Evolutionary conservation across 2,888 invertebrate species (phyloP).

Genomic region (Selenia dentaria): DNA sequence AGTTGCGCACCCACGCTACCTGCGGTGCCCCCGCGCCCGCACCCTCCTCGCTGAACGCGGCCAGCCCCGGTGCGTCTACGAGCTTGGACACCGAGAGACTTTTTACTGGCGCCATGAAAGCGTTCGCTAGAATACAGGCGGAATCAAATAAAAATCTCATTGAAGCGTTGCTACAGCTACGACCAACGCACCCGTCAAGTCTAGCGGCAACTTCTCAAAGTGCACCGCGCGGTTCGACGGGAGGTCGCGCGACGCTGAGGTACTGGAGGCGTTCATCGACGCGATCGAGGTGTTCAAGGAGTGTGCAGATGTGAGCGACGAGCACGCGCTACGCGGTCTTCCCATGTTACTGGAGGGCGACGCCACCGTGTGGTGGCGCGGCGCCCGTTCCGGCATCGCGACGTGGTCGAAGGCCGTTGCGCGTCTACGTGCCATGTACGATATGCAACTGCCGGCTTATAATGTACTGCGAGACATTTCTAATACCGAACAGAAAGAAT

Average conservation of each 20-base stretch:
- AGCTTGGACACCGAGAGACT: too few relatives aligned
- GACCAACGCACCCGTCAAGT: not conserved
- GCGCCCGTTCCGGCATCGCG: not conserved
- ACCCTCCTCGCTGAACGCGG: too few relatives aligned
- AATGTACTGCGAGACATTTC: conserved; percentile 1
- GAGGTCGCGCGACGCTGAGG: not conserved
- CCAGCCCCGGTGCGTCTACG: too few relatives aligned
- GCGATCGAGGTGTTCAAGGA: not conserved
- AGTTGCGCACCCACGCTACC: too few relatives aligned
- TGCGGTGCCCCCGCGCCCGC: too few relatives aligned
- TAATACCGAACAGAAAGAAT: not conserved
- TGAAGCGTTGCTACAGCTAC: not conserved
- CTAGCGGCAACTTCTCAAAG: not conserved
- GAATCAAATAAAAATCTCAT: not conserved
- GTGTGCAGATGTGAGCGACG: not conserved
- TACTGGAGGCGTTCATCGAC: not conserved
- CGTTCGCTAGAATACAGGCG: not conserved
- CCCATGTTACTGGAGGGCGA: not conserved
- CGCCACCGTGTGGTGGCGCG: not conserved
- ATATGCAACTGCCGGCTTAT: not conserved
- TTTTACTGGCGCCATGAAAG: too few relatives aligned
- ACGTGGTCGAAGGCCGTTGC: too few relatives aligned
- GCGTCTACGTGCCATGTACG: not conserved
- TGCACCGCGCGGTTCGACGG: not conserved
- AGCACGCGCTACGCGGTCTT: not conserved